A percentile compares a stretch with the other conserved stretches of the same genome.
Evolutionary conservation across 2,113 vertebrate genomes (phyloP).

Genomic region (Saguinus imperator): DNA sequence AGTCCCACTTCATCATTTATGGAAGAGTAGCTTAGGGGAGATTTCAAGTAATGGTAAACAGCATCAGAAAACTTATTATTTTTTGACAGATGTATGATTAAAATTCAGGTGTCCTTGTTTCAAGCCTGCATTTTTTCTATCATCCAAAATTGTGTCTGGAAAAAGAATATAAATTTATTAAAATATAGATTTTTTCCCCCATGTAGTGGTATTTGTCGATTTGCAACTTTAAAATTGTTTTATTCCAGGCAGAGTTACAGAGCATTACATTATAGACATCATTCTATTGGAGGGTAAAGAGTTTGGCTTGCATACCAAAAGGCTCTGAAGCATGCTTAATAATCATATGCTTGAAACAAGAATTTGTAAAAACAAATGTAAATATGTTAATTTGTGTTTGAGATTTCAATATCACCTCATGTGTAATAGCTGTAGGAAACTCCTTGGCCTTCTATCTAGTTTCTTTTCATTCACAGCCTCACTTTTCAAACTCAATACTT

Average conservation of each 20-base stretch:
- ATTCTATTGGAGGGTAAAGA: background rate
- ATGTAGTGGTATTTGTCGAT: background rate
- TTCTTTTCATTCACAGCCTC: background rate
- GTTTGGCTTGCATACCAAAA: background rate
- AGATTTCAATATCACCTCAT: background rate
- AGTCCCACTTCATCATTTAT: background rate
- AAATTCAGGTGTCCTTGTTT: constrained; percentile 21
- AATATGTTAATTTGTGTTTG: background rate
- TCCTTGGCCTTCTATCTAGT: background rate
- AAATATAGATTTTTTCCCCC: background rate
- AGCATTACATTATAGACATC: background rate
- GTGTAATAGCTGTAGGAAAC: background rate
- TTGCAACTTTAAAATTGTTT: background rate
- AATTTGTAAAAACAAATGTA: background rate
- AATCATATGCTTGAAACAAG: background rate
- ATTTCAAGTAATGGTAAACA: background rate
- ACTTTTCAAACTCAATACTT: background rate
- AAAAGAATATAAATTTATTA: background rate
- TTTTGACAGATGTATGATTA: background rate
- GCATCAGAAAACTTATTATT: background rate
- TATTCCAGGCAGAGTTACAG: background rate
- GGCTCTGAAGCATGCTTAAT: background rate
- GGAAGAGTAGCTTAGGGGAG: background rate
- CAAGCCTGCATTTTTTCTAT: background rate
- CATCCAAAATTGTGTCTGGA: background rate